Evolutionary conservation across 2,797 vertebrate genomes (phyloP), one percentile per base, ranked within the genome.

Genomic region (Smutsia temminckii): DNA sequence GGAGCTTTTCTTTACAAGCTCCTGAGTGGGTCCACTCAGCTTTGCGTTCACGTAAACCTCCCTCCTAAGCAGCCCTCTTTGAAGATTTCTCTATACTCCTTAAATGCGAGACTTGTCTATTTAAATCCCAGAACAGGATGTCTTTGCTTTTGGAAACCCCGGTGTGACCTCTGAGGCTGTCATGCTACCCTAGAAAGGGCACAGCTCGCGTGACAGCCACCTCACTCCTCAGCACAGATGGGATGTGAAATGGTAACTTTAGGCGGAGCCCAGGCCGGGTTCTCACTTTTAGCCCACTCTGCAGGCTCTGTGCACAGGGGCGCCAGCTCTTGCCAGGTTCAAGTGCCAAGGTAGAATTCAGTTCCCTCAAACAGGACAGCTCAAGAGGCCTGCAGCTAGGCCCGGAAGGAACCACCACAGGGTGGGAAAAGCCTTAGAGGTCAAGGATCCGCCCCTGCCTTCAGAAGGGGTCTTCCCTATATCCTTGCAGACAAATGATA

Each of bases 111-210:
- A 46, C 75, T 71, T 74, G 27, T 84, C 93, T 96, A 91, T 95
- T 95, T 96, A 93, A 95, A 93, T 89, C 89, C 34, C 86, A 95
- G 88, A 68, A 96, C 77, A 92, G 74, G 69, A 79, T 78, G 91
- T 93, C 88, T 94, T 92, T 66, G 51, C 42, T 57, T 93, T 75
- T 4, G 0, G 88, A 85, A 85, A 80, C 34, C 17, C 55, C 34
- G 18, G 17, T 2, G 27, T 84, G 75, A 88, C 68, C 86, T 86
- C 32, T 13, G n/a, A 96, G 77, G 49, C 68, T 51, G 40, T 40
- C 5, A 0, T 64, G 34, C 74, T 64, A 59, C 11, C 21, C 69
- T 51, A 55, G 53, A 53, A 87, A 93, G 85, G 85, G n/a, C 2
- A 0, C 40, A 25, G 21, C n/a, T 83, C 3, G 0, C 0, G 1